Base-by-base conservation (phyloP, 2,113 vertebrate species). In the Sporophila hypoxantha region DNA sequence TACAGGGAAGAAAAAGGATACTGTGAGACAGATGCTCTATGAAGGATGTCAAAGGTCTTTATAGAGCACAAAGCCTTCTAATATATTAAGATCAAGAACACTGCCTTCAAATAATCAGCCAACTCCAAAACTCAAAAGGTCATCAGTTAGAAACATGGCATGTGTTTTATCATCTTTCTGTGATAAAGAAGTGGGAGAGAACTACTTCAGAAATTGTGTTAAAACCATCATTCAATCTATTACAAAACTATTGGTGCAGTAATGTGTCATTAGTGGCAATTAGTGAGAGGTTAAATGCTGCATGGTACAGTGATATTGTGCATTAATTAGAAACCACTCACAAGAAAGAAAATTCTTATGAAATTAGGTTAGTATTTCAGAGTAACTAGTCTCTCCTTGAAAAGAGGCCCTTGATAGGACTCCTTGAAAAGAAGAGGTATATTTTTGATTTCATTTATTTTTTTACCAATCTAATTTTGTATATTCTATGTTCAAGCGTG, bases 231-330 rank as follows among this genome's bases (percentile, higher is more conserved):
- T 34, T 94, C 77, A 88, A 18, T 32, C 65, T 76, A 77, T 88
- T 94, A 90, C 41, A 86, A 77, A 90, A 29, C 47, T 71, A 59
- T 36, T 78, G 77, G 68, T 88, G 81, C 78, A 90, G 76, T 77
- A 88, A 65, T 29, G 37, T 78, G 59, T 57, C 85, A 70, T 92
- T 93, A 95, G 71, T 61, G 37, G 79, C 83, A 94, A 92, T 94
- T 92, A 93, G 81, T 30, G 65, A 85, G 76, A 95, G 78, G 93
- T 92, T 90, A 94, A 94, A 88, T 78, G 61, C 71, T 81, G 59
- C 47, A 73, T 60, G 65, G 47, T 74, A 80, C 34, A 62, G 60
- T n/a, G 61, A 85, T 61, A 61, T 6, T 37, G 22, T 62, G 56
- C 55, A 80, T 88, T 93, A 94, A 94, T 76, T 90, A 39, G 87